Percentiles rank a stretch among this genome's conserved stretches.
These are phyloP conservation scores for Brevimyrus niger DNA, from an alignment of 2,113 vertebrate species.

Conservation along the genomic window DNA sequence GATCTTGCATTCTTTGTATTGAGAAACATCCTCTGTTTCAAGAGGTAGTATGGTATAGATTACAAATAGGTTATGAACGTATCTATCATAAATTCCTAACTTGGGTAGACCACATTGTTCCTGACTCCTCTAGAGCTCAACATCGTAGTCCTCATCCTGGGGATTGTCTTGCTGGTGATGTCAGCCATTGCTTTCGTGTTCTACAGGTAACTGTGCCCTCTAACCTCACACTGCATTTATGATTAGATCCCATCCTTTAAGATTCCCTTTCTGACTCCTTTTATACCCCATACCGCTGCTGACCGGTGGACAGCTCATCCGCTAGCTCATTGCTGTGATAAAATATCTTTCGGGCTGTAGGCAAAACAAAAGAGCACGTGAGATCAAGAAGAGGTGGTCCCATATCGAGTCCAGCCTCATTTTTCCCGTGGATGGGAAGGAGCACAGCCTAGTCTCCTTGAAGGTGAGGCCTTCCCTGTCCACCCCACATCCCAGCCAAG, in stretches of 20 bases:
- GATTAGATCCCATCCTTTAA: neutral
- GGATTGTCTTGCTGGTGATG: conserved; percentile 48
- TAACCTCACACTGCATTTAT: neutral
- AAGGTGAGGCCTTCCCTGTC: conserved; percentile 60
- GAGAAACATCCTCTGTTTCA: neutral
- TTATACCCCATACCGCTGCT: neutral
- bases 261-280: neutral
- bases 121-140: neutral
- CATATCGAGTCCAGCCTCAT: conserved; percentile 76
- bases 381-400: conserved; percentile 73
- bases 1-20: neutral
- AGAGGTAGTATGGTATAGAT: neutral
- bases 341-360: conserved; percentile 43
- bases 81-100: neutral
- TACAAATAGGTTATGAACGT: neutral
- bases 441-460: conserved; percentile 70
- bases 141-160: conserved; percentile 45
- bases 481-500: neutral
- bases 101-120: neutral
- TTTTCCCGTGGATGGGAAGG: conserved; percentile 65
- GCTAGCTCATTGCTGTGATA: neutral
- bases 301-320: neutral
- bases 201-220: conserved; percentile 47
- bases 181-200: conserved; percentile 60
- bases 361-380: conserved; percentile 70